Evolutionary conservation across 2,888 invertebrate genomes (phyloP), one percentile per base, ranked within the genome.

Genomic region (Drosophila histrio): DNA sequence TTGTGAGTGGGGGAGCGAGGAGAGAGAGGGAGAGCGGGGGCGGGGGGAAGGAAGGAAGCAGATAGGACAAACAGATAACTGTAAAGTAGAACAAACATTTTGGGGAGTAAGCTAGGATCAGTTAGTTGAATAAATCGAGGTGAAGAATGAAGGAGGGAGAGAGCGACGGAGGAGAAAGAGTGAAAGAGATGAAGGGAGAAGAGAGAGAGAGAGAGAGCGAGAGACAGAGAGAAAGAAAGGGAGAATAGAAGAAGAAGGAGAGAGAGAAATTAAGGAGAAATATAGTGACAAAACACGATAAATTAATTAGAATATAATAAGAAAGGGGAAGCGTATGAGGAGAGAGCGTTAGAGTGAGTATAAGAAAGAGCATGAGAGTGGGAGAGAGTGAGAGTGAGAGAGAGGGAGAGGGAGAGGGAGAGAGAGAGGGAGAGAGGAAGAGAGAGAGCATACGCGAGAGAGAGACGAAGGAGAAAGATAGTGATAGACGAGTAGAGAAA

Each of bases 51-150:
- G 22, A 2, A 15, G 13, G 38, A 36, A 24, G 34, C 17, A 11
- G 49, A 38, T 52, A 21, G n/a, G 13, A 38, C 36, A 52, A 52
- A 52, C 38, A 13, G 26, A 38, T 26, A 38, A 38, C 17, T 38
- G 36, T 36, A 26, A 19, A 47, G 15, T 47, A 8, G 56, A 49
- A 11, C 26, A 21, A 57, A 36, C 50, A 38, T 52, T 52, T 52
- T 38, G 13, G 13, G 26, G 9, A 52, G 26, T 38, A 24, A 49
- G 17, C 34, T 28, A 8, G 26, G 50, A 38, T 52, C 50, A 38
- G 28, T 11, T n/a, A n/a, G 17, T 9, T 3, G 8, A 5, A 8
- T 3, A 6, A 7, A 2, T 11, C 30, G 46, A 21, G 30, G 26
- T 17, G n/a, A 21, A 11, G 22, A 1, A 4, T 17, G 39, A 7